Percentiles rank a stretch among this genome's conserved stretches.
phyloP scores from a whole-genome alignment of 2,888 invertebrate genomes.

The Agrochola litura region DNA sequence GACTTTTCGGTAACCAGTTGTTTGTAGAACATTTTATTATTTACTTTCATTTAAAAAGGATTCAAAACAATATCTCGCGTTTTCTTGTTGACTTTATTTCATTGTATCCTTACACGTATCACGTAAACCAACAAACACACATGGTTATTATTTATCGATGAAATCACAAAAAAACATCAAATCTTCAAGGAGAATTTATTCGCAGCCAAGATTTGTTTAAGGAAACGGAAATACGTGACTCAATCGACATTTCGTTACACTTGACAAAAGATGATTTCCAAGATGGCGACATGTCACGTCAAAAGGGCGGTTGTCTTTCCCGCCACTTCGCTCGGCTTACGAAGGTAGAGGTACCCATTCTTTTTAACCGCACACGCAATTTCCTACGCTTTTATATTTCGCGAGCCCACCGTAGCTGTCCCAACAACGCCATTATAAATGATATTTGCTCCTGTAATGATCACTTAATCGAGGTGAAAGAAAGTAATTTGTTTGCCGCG shows the following conservation, averaged over 20 bases:
- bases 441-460: constrained; percentile 84
- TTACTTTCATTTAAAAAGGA: constrained; percentile 7
- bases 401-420: constrained; percentile 70
- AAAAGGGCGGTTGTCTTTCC: constrained; percentile 76
- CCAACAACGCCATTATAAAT: constrained; percentile 77
- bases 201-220: constrained; percentile 79
- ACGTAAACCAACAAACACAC: constrained; percentile 46
- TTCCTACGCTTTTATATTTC: constrained; percentile 82
- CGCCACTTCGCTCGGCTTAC: constrained; percentile 73
- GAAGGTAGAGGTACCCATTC: constrained; percentile 51
- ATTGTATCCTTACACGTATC: constrained; percentile 28
- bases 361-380: constrained; percentile 84
- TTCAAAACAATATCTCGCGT: not conserved
- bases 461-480: constrained; percentile 86
- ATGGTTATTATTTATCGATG: constrained; percentile 57
- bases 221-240: constrained; percentile 84
- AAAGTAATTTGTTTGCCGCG: constrained; percentile 78
- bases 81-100: constrained; percentile 21
- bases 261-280: constrained; percentile 81
- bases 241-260: constrained; percentile 80
- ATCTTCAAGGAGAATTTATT: constrained; percentile 69
- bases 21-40: not conserved
- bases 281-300: constrained; percentile 83
- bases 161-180: constrained; percentile 61
- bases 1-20: not conserved